These are phyloP conservation scores for Microplitis manilae DNA, from an alignment of 2,888 invertebrate species.

Conservation along the genomic window DNA sequence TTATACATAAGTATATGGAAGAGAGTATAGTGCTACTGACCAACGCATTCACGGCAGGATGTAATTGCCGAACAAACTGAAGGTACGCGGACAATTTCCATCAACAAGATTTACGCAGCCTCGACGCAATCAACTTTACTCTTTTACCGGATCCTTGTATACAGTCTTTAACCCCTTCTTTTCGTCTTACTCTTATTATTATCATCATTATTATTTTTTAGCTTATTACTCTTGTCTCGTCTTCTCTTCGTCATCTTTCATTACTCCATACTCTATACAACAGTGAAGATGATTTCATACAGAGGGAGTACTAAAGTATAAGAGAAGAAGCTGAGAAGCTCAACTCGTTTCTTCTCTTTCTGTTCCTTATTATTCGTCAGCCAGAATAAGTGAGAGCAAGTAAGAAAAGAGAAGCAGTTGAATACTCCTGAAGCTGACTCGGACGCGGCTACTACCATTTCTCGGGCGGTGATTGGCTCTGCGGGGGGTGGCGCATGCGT, in stretches of 20 bases:
- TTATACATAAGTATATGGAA: constrained; percentile 45
- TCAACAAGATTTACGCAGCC: constrained; percentile 67
- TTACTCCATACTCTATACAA: constrained; percentile 14
- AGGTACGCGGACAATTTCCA: constrained; percentile 67
- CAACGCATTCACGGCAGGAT: constrained; percentile 64
- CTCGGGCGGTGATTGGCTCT: constrained; percentile 71
- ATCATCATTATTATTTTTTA: constrained; percentile 29
- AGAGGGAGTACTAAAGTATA: constrained; percentile 23
- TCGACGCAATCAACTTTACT: constrained; percentile 64
- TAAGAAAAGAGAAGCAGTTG: constrained; percentile 27
- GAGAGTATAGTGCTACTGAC: constrained; percentile 60
- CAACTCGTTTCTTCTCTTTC: constrained; percentile 14
- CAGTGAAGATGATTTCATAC: constrained; percentile 11
- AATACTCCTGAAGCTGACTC: constrained; percentile 58
- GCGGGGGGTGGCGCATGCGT: constrained; percentile 69
- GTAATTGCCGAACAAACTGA: constrained; percentile 66
- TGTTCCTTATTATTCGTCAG: not conserved
- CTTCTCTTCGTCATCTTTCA: constrained; percentile 30
- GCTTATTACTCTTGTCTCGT: constrained; percentile 21
- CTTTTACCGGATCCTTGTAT: constrained; percentile 36
- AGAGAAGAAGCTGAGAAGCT: not conserved
- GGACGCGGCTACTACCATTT: constrained; percentile 66
- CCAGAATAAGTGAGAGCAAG: constrained; percentile 34
- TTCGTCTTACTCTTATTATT: constrained; percentile 27
- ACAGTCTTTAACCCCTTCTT: constrained; percentile 33